A percentile compares a stretch with the other conserved stretches of the same genome.
Conservation (phyloP, 2,113 vertebrate genomes). For the Zeus faber region DNA sequence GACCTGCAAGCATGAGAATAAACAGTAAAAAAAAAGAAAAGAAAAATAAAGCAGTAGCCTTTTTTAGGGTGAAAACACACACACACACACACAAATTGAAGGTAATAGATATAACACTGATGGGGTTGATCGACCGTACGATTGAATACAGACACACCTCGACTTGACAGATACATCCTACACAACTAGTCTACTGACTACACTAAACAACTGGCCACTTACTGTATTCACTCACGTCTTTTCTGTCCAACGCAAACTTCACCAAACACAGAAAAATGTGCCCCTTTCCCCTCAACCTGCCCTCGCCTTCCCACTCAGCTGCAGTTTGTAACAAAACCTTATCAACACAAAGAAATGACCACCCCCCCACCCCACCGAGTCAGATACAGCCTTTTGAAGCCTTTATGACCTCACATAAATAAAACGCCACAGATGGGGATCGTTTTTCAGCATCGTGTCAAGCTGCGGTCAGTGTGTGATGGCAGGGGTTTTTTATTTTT, state of each 20-base stretch:
- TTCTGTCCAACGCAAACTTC: conserved; percentile 62
- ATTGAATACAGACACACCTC: conserved; percentile 64
- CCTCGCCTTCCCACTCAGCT: conserved; percentile 38
- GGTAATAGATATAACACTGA: conserved; percentile 68
- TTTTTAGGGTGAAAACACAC: conserved; percentile 30
- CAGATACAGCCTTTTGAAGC: conserved; percentile 73
- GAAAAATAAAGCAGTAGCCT: conserved; percentile 1
- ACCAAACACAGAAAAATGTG: conserved; percentile 55
- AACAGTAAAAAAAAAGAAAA: conserved; percentile 10
- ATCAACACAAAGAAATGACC: conserved; percentile 73
- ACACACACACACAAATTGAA: conserved; percentile 45
- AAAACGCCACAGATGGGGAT: conserved; percentile 65
- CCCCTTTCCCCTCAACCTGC: conserved; percentile 20
- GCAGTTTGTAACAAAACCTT: conserved; percentile 64
- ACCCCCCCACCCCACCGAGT: no score
- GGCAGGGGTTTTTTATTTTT: conserved; percentile 49
- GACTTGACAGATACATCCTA: conserved; percentile 68
- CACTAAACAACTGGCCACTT: conserved; percentile 64
- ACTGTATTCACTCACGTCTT: conserved; percentile 67
- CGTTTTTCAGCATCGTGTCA: conserved; percentile 34
- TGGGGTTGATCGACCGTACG: conserved; percentile 64
- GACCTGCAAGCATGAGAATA: conserved; percentile 10
- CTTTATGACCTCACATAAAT: conserved; percentile 77
- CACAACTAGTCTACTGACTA: conserved; percentile 67
- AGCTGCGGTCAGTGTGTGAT: conserved; percentile 60